Base-by-base conservation (phyloP, 1,140 invertebrate species). In the Diorhabda elongata region DNA sequence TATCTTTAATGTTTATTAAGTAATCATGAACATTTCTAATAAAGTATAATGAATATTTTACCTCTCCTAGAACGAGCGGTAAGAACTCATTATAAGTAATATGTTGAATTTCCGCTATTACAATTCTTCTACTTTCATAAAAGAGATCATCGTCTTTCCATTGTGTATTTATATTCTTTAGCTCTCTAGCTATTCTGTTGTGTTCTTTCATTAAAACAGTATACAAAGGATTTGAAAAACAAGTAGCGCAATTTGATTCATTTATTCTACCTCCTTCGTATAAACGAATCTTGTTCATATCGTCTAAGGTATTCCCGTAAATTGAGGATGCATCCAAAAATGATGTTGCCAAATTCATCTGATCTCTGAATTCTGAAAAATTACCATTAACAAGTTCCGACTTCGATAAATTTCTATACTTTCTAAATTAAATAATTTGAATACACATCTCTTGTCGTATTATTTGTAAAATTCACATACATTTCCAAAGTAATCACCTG, bases 261-360 rank as follows among this genome's bases (percentile, higher is more conserved):
- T 90, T 87, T 2, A 92, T 86, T 70, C 87, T 86, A 5, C 92
- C 89, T 59, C 88, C 87, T 67, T 90, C 89, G 80, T 93, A 95
- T 0, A 91, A 89, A 45, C 93, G 81, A 1, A 93, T 79, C 42
- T 87, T 84, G 43, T 90, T 84, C 5, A 91, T 78, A 71, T 87
- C 85, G 56, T 89, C 86, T 57, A 89, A 87, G 0, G 87, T 90
- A 62, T 84, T 91, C 3, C 95, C 95, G 78, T 97, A 97, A 56
- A 97, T 82, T 9, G 90, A 89, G 0, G 93, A 95, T 2, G 87
- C 95, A 76, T 97, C 95, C 5, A 97, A 83, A 78, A 93, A 96
- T 3, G 91, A 88, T 0, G 94, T 93, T 0, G 91, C 94, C 71
- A 92, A 86, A 81, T 96, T 97, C 87, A 95, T 93, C 79, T 94